Evolutionary conservation across 2,113 vertebrate genomes (phyloP).

Genomic region (Mugil cephalus): DNA sequence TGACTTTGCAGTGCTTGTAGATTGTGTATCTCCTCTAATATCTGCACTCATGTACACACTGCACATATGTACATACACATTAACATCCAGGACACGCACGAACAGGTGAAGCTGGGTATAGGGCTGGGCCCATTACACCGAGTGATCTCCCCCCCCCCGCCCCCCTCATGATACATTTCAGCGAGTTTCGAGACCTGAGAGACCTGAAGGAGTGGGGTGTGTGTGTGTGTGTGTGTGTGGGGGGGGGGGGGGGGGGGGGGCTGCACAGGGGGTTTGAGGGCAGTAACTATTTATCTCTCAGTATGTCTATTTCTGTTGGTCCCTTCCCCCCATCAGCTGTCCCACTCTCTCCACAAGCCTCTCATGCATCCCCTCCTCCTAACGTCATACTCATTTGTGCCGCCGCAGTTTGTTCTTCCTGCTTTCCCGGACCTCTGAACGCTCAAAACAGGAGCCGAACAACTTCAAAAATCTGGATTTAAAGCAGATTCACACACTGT

Average conservation of each 20-base stretch:
- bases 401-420: conserved; percentile 72
- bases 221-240: no score
- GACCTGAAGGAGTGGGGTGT: conserved; percentile 49
- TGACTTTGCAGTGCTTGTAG: conserved; percentile 55
- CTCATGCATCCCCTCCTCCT: conserved; percentile 53
- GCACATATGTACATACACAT: conserved; percentile 19
- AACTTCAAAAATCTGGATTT: conserved; percentile 26
- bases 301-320: conserved; percentile 84
- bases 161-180: conserved; percentile 55
- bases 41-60: conserved; percentile 25
- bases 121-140: conserved; percentile 23
- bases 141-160: not conserved
- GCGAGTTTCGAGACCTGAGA: conserved; percentile 75
- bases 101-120: conserved; percentile 71
- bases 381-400: conserved; percentile 66
- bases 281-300: conserved; percentile 85
- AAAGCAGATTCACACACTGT: conserved; percentile 15
- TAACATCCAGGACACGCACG: conserved; percentile 35
- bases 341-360: conserved; percentile 75
- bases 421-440: conserved; percentile 49
- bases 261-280: conserved; percentile 36
- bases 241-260: conserved; percentile 1
- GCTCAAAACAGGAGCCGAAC: conserved; percentile 52
- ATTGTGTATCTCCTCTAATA: conserved; percentile 48
- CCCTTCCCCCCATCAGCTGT: conserved; percentile 87